Conservation (phyloP, 2,797 vertebrate species). For the Amphiprion clarkii region DNA sequence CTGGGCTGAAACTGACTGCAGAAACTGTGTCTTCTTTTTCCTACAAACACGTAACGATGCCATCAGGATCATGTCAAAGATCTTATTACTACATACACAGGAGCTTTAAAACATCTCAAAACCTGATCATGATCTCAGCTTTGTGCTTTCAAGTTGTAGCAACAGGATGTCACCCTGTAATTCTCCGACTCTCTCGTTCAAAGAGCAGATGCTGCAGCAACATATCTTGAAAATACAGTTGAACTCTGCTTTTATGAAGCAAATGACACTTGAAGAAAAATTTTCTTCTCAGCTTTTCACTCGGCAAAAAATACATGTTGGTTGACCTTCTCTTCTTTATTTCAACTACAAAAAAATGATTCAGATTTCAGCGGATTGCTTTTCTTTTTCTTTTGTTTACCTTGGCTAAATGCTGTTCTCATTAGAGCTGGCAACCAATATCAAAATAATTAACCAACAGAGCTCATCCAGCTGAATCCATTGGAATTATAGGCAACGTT, state of each 20-base stretch:
- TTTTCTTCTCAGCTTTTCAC: conserved; percentile 22
- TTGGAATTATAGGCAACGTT: background rate
- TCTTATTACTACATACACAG: background rate
- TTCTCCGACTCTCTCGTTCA: conserved; percentile 21
- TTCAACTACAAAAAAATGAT: conserved; percentile 17
- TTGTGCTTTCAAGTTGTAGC: conserved; percentile 20
- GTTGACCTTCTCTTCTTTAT: background rate
- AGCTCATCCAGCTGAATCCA: conserved; percentile 1
- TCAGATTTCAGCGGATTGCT: conserved; percentile 11
- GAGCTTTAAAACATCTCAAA: background rate
- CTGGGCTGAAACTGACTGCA: conserved; percentile 13
- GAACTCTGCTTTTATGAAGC: conserved; percentile 34
- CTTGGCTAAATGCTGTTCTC: conserved; percentile 1
- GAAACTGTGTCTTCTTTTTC: background rate
- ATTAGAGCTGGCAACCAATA: background rate
- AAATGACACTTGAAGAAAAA: conserved; percentile 31
- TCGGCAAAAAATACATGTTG: conserved; percentile 10
- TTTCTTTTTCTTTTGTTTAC: too few species aligned
- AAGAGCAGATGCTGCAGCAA: background rate
- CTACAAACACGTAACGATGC: too few species aligned
- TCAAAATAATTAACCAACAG: conserved; percentile 9
- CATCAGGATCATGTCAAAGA: background rate
- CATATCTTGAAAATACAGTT: conserved; percentile 18
- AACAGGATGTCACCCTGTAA: conserved; percentile 14
- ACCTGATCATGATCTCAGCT: background rate